Conservation (phyloP, 1,140 invertebrate species). For the Zeugodacus cucurbitae region DNA sequence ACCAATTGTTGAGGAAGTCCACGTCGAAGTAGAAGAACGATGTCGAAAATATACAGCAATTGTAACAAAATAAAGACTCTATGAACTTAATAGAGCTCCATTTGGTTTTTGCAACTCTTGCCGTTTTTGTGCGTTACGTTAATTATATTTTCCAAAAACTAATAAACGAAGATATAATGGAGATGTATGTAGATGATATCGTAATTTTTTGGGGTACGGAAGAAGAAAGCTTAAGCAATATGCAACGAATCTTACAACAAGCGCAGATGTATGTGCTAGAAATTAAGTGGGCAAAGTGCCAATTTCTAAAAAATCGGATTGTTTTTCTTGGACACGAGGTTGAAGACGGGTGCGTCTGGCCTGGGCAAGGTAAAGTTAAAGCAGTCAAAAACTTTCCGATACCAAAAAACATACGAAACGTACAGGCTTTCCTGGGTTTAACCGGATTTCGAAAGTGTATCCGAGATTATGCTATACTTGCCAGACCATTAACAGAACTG, state of each 20-base stretch:
- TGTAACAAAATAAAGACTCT: constrained; percentile 64
- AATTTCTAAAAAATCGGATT: constrained; percentile 65
- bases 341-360: constrained; percentile 45
- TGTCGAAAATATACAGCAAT: constrained; percentile 63
- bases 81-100: constrained; percentile 66
- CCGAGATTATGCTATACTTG: no score
- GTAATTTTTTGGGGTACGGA: constrained; percentile 49
- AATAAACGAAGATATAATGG: constrained; percentile 39
- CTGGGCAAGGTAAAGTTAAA: constrained; percentile 50
- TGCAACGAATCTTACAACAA: constrained; percentile 33
- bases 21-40: constrained; percentile 54
- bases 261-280: constrained; percentile 60
- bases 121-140: constrained; percentile 64
- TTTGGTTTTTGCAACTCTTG: constrained; percentile 67
- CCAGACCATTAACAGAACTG: no score
- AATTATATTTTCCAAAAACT: constrained; percentile 50
- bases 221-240: constrained; percentile 50
- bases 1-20: constrained; percentile 44
- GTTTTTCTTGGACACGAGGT: constrained; percentile 49
- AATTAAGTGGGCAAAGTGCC: constrained; percentile 67
- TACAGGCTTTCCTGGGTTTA: constrained; percentile 32
- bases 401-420: constrained; percentile 48
- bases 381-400: constrained; percentile 55
- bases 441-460: neutral
- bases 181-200: constrained; percentile 56